Evolutionary conservation across 2,888 invertebrate genomes (phyloP), one percentile per base, ranked within the genome.

Genomic region (Abrostola tripartita): DNA sequence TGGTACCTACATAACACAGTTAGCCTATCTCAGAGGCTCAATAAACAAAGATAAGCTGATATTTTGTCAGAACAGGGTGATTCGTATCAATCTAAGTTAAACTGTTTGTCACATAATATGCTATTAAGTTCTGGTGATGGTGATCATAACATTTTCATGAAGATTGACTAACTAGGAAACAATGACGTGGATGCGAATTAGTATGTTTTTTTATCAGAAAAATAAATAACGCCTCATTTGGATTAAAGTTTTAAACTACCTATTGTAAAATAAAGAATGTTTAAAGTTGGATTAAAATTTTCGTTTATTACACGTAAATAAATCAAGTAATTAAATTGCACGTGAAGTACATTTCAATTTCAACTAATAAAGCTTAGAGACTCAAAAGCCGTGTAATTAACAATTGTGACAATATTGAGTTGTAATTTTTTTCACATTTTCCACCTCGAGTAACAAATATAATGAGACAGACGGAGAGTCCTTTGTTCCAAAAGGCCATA

Each of bases 401-500:
- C 65, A 70, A 38, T 52, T 35, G 41, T 54, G n/a, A 38, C 38
- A 54, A 55, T 62, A 52, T 74, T 54, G 49, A 37, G 49, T 53
- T 57, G 47, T 55, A 40, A 69, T 69, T 61, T 57, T 49, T 58
- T 73, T 59, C 50, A 61, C 47, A 35, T 58, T 54, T 74, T 62
- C 75, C 62, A 58, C 14, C 5, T 36, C 54, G 35, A 55, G 6
- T 54, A 61, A 42, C 62, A 53, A 49, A 69, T 61, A 69, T 74
- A 74, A 71, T 52, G 69, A 69, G 68, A 44, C 47, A 50, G 71
- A 58, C 60, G 54, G 76, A 57, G 68, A 50, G 74, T 50, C 53
- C 49, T 68, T 69, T 60, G 60, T 69, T 59, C n/a, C 24, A 24
- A 5, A 12, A n/a, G 10, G 44, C 36, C 9, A n/a, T 51, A 37